phyloP scores from a whole-genome alignment of 2,888 invertebrate species.

The Seira ritae region DNA sequence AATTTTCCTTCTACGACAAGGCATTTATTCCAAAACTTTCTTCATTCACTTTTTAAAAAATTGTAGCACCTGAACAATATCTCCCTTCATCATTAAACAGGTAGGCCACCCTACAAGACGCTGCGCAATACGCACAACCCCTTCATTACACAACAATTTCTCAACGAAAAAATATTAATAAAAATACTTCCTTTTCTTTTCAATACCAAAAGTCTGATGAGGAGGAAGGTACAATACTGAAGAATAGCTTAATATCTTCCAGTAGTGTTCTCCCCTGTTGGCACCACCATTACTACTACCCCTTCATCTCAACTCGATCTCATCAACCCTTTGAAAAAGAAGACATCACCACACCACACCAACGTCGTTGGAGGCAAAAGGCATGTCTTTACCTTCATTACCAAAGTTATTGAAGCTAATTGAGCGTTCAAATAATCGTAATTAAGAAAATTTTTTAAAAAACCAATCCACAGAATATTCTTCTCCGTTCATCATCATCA shows the following conservation, averaged over 20 bases:
- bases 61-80: not conserved
- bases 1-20: no score
- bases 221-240: not conserved
- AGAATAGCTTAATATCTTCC: not conserved
- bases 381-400: not conserved
- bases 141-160: constrained; percentile 5
- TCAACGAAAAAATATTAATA: no score
- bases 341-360: no score
- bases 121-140: not conserved
- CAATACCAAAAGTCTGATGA: not conserved
- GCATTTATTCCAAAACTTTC: no score
- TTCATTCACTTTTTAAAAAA: no score
- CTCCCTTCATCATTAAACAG: not conserved
- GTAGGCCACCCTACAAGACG: constrained; percentile 7
- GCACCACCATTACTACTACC: no score
- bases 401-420: constrained; percentile 1
- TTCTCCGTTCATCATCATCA: not conserved
- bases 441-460: not conserved
- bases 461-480: not conserved
- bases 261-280: no score
- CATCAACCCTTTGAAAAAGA: no score
- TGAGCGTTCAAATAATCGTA: constrained; percentile 14
- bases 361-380: constrained; percentile 10
- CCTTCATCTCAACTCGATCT: no score
- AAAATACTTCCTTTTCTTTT: no score